A percentile compares a stretch with the other conserved stretches of the same genome.
Conservation (phyloP, 2,797 vertebrate genomes). For the Hypotaenidia philippensis region DNA sequence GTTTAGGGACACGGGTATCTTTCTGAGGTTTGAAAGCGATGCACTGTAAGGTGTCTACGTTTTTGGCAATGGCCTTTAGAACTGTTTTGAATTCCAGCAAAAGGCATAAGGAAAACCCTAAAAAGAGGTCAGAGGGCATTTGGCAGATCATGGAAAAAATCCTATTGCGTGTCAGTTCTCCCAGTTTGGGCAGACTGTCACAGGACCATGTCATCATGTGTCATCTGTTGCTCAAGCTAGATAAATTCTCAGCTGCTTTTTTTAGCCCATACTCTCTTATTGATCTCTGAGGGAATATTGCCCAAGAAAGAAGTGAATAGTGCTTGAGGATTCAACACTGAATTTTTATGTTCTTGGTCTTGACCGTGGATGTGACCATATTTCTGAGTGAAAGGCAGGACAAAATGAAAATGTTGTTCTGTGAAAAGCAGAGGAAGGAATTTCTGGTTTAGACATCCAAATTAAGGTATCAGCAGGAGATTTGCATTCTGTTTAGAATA, state of each 20-base stretch:
- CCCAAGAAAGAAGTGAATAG: neutral
- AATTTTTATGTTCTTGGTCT: neutral
- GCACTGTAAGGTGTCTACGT: neutral
- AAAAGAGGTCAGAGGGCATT: neutral
- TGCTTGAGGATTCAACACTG: neutral
- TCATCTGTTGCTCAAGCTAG: fast-evolving
- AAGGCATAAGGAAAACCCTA: neutral
- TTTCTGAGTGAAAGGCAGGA: neutral
- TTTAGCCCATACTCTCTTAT: neutral
- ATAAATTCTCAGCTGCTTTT: neutral
- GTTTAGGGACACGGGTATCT: neutral
- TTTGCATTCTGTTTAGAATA: neutral
- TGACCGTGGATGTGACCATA: neutral
- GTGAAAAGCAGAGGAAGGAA: neutral
- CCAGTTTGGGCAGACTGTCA: neutral
- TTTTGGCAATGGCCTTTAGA: neutral
- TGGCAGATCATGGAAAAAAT: neutral
- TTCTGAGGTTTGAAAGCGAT: neutral
- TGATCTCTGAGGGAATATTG: neutral
- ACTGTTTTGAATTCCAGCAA: neutral
- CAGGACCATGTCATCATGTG: neutral
- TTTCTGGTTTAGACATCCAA: conserved; percentile 33
- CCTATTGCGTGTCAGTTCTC: neutral
- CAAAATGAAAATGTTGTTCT: neutral
- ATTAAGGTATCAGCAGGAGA: conserved; percentile 24